phyloP scores from a whole-genome alignment of 2,797 vertebrate genomes.

The Xenentodon cancila region DNA sequence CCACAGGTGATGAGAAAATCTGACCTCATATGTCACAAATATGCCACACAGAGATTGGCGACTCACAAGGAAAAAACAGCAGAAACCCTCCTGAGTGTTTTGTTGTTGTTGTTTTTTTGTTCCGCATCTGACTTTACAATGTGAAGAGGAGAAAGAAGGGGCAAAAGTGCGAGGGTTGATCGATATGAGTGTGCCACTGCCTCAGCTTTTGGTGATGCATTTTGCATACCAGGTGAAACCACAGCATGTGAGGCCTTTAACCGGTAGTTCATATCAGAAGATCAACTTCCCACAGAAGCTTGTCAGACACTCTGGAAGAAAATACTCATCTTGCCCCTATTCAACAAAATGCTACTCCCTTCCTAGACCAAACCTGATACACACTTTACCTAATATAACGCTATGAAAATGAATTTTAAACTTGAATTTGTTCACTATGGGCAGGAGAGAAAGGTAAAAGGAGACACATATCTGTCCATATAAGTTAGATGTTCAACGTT shows the following conservation, averaged over 20 bases:
- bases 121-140: conserved; percentile 51
- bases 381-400: too few relatives aligned
- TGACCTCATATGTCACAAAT: conserved; percentile 20
- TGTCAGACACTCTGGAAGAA: conserved; percentile 8
- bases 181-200: conserved; percentile 42
- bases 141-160: conserved; percentile 50
- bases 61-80: conserved; percentile 60
- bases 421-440: too few relatives aligned
- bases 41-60: conserved; percentile 51
- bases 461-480: too few relatives aligned
- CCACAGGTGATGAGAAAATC: conserved; percentile 33
- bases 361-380: too few relatives aligned
- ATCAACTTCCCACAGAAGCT: conserved; percentile 49
- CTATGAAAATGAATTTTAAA: too few relatives aligned
- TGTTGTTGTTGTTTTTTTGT: too few relatives aligned
- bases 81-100: conserved; percentile 43
- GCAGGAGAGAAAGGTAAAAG: too few relatives aligned
- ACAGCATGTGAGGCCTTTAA: conserved; percentile 42
- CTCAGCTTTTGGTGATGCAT: conserved; percentile 61
- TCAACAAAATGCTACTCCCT: not conserved
- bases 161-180: not conserved
- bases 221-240: conserved; percentile 62
- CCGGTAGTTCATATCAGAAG: conserved; percentile 55
- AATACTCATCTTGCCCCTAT: not conserved
- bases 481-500: too few relatives aligned